A percentile compares a stretch with the other conserved stretches of the same genome.
Conservation (phyloP, 1,140 invertebrate genomes). For the Harpegnathos saltator region DNA sequence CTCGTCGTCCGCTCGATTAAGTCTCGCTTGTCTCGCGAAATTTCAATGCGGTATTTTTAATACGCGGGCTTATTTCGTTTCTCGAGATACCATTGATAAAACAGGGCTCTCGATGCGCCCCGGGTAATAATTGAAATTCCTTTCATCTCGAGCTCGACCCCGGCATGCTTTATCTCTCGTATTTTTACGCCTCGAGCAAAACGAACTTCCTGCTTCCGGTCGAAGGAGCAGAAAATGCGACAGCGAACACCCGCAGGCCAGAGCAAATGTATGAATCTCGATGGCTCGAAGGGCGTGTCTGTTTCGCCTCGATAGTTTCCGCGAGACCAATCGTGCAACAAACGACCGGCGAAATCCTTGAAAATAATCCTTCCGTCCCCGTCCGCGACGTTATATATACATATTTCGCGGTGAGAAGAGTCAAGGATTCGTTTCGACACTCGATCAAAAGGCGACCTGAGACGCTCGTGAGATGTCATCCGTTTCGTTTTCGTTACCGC, state of each 20-base stretch:
- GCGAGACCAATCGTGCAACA: constrained; percentile 11
- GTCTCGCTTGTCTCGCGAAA: constrained; percentile 7
- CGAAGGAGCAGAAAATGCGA: constrained; percentile 9
- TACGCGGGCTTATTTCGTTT: constrained; percentile 18
- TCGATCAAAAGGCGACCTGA: no score
- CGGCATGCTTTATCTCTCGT: constrained; percentile 35
- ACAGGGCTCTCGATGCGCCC: constrained; percentile 7
- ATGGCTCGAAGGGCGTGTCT: constrained; percentile 27
- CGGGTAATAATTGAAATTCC: constrained; percentile 55
- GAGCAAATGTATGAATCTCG: constrained; percentile 50
- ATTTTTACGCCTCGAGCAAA: constrained; percentile 48
- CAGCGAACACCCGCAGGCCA: constrained; percentile 18
- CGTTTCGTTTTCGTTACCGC: no score
- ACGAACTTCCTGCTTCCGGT: constrained; percentile 33
- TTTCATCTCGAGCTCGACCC: constrained; percentile 43
- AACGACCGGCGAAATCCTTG: constrained; percentile 17
- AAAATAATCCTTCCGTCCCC: constrained; percentile 12
- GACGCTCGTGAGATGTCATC: no score
- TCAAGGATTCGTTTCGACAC: no score
- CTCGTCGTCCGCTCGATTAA: constrained; percentile 35
- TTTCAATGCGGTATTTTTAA: constrained; percentile 46
- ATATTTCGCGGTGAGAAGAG: no score
- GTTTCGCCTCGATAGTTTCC: constrained; percentile 5
- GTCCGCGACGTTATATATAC: not conserved
- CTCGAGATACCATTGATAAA: constrained; percentile 10